Evolutionary conservation across 2,888 invertebrate genomes (phyloP).

Genomic region (Drosophila pullipes): DNA sequence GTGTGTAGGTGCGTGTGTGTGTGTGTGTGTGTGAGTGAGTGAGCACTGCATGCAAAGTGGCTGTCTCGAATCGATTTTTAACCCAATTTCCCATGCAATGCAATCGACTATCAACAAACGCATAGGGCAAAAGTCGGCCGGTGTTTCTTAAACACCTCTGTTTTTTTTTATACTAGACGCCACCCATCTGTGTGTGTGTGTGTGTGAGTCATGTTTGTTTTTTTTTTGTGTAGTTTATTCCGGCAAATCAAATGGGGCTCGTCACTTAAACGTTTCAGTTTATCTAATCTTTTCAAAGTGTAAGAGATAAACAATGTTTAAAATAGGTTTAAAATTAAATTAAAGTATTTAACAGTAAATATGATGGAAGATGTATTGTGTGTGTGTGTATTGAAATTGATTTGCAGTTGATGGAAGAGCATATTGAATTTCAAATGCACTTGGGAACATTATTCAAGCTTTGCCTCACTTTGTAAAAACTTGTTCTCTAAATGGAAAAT

Average conservation of each 20-base stretch:
- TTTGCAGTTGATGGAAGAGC: conserved; percentile 3
- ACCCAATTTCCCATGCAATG: conserved; percentile 53
- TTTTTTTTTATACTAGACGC: conserved; percentile 4
- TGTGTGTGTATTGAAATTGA: background rate
- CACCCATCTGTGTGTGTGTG: background rate
- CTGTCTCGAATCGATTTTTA: conserved; percentile 73
- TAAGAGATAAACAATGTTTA: background rate
- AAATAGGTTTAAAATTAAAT: background rate
- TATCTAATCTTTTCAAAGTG: conserved; percentile 9
- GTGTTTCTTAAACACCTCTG: conserved; percentile 3
- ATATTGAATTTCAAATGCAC: conserved; percentile 1
- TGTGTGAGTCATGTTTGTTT: background rate
- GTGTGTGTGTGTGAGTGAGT: conserved; percentile 24
- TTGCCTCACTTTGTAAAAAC: conserved; percentile 11
- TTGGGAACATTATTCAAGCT: background rate
- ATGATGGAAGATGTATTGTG: background rate
- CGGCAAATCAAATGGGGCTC: background rate
- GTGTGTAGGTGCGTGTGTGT: conserved; percentile 31
- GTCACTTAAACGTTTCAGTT: background rate
- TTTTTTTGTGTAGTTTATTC: background rate
- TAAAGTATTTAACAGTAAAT: background rate
- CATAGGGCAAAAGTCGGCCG: conserved; percentile 8
- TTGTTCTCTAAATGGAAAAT: conserved; percentile 2
- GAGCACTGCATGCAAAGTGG: conserved; percentile 59
- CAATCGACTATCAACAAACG: conserved; percentile 46